Base-by-base conservation (phyloP, 2,888 invertebrate genomes). In the Drosophila paramelanica region DNA sequence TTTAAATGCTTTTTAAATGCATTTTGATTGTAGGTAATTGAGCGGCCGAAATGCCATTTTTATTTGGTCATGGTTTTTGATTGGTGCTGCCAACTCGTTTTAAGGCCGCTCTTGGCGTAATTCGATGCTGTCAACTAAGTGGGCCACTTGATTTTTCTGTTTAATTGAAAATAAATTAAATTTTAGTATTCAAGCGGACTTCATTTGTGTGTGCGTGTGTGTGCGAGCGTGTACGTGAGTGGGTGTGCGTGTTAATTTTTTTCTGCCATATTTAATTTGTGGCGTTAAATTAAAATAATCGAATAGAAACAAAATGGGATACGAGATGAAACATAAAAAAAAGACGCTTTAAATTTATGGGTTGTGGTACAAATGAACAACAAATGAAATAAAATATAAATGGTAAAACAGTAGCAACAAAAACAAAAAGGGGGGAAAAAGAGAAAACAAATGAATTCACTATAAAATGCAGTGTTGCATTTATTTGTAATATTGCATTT, bases 1-100 rank as follows among this genome's bases (percentile, higher is more conserved):
- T 31, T 89, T 89, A 88, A 84, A 75, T 75, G 85, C 52, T 67
- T 67, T 72, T 88, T 84, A 89, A 84, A 88, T 70, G 79, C 73
- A 89, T 81, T 89, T 81, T 81, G 69, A 83, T 83, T 89, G 79
- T 57, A 71, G 85, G 67, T 73, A 89, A 83, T 83, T 83, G 76
- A 70, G 66, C 65, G 71, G 59, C 46, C 65, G 60, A 58, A 79
- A 59, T 57, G 52, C 25, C 59, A 60, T 62, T 85, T 85, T 66
- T 74, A 64, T 77, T 58, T 65, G 42, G 4, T 20, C 17, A 20
- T 33, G 42, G n/a, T 8, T 47, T 33, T 55, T 55, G 53, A 53
- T 53, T 55, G 49, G 60, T 17, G 52, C 61, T 80, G 65, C 58
- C 67, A 73, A 77, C 59, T 77, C 45, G 60, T 43, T 74, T 73